Conservation (phyloP, 2,797 vertebrate genomes). For the Eurystomus glaucurus region DNA sequence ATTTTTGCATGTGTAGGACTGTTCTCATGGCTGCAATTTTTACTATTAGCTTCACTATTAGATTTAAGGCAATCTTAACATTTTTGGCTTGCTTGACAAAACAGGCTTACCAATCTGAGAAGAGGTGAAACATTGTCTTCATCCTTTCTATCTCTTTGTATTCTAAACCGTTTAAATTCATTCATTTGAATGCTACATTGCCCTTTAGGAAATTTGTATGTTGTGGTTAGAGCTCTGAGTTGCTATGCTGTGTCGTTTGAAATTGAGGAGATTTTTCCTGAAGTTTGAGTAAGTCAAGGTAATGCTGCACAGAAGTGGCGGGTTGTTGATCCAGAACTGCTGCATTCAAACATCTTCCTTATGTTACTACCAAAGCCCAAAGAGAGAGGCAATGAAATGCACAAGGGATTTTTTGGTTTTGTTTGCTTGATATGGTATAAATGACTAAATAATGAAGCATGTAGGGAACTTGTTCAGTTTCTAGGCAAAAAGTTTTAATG, state of each 20-base stretch:
- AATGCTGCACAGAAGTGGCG: not conserved
- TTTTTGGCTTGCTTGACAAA: not conserved
- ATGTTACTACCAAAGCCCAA: not conserved
- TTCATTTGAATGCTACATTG: not conserved
- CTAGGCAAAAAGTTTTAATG: not conserved
- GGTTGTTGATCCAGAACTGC: not conserved
- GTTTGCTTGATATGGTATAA: not conserved
- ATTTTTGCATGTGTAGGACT: not conserved
- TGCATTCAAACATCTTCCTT: not conserved
- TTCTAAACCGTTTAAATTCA: not conserved
- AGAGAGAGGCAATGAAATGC: not conserved
- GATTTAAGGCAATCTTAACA: not conserved
- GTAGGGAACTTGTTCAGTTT: not conserved
- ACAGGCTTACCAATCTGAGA: not conserved
- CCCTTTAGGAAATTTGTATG: not conserved
- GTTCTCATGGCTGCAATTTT: not conserved
- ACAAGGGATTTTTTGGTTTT: not conserved
- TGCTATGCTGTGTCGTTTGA: not conserved
- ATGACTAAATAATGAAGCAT: not conserved
- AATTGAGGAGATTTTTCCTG: not conserved
- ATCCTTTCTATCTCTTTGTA: not conserved
- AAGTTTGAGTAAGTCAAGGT: not conserved
- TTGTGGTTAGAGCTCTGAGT: not conserved
- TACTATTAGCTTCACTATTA: not conserved
- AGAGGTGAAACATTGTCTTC: not conserved